Percentiles rank a stretch among this genome's conserved stretches.
These are phyloP conservation scores for Drosophila cardini DNA, from an alignment of 1,140 invertebrate genomes.

Conservation along the genomic window DNA sequence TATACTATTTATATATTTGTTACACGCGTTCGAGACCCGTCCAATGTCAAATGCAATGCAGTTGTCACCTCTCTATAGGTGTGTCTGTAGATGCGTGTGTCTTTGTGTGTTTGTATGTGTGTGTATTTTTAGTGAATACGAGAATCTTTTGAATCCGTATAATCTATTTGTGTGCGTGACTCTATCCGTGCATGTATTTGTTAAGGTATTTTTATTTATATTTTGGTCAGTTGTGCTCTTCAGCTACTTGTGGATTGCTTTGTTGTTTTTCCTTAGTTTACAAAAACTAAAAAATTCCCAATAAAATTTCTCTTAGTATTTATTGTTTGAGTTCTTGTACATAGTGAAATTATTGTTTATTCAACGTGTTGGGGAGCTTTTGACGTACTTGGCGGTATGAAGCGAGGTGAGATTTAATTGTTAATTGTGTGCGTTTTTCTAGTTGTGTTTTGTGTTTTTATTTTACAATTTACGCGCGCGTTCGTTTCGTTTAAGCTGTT, in stretches of 20 bases:
- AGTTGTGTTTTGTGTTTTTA: constrained; percentile 42
- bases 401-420: constrained; percentile 10
- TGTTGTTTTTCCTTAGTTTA: constrained; percentile 34
- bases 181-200: neutral
- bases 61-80: constrained; percentile 24
- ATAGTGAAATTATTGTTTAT: constrained; percentile 62
- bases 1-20: neutral
- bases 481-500: constrained; percentile 81
- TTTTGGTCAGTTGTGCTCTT: constrained; percentile 26
- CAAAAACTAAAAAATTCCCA: constrained; percentile 51
- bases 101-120: neutral
- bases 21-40: constrained; percentile 21
- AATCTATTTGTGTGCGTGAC: neutral
- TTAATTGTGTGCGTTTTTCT: constrained; percentile 61
- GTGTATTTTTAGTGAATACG: neutral
- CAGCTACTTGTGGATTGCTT: constrained; percentile 78
- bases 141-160: neutral
- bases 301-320: constrained; percentile 48
- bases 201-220: constrained; percentile 59
- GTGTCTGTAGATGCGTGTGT: constrained; percentile 16
- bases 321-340: constrained; percentile 50
- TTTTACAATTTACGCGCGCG: constrained; percentile 63
- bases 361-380: constrained; percentile 38
- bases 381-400: neutral
- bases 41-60: constrained; percentile 48